Base-by-base conservation (phyloP, 2,113 vertebrate species). In the Aix galericulata region DNA sequence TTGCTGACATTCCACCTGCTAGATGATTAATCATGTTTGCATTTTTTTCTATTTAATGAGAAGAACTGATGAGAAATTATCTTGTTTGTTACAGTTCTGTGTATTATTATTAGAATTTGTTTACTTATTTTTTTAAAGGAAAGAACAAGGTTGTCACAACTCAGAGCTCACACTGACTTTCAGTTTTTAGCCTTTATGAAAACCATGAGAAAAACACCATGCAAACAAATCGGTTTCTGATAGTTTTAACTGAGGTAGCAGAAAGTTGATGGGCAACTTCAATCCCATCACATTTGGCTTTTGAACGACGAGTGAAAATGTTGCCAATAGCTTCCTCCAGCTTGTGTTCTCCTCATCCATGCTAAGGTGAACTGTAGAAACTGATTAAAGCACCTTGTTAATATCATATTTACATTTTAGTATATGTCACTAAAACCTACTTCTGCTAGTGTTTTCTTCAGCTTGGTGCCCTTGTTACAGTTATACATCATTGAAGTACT, bases 381-480 rank as follows among this genome's bases (percentile, higher is more conserved):
- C 48, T 50, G 48, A 50, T 50, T 50, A 50, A 50, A 25, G 22
- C 48, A 11, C 11, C 4, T 36, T 59, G 25, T 40, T 78, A 53
- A 25, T 74, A 40, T 6, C 56, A 4, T 13, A 8, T 75, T 87
- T 5, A 31, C 23, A 4, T 74, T 89, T 62, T 40, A n/a, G 11
- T 58, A 13, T 46, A 40, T 46, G n/a, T 79, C 75, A 83, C 60
- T 38, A n/a, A 46, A 93, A 42, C 32, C 42, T 81, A 25, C 78
- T 85, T 46, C 27, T 93, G 64, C 67, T 82, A 68, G 55, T 84
- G 46, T 50, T 91, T 78, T 50, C 32, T 87, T 85, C 76, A 66
- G 27, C 40, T 74, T 46, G 71, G 85, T 96, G 96, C 79, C 56
- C 86, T 95, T 84, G 71, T 86, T 85, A 31, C 77, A 76, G 78